A percentile compares a stretch with the other conserved stretches of the same genome.
phyloP scores from a whole-genome alignment of 2,888 invertebrate species.

The Ashinkailepas kermadecensis region DNA sequence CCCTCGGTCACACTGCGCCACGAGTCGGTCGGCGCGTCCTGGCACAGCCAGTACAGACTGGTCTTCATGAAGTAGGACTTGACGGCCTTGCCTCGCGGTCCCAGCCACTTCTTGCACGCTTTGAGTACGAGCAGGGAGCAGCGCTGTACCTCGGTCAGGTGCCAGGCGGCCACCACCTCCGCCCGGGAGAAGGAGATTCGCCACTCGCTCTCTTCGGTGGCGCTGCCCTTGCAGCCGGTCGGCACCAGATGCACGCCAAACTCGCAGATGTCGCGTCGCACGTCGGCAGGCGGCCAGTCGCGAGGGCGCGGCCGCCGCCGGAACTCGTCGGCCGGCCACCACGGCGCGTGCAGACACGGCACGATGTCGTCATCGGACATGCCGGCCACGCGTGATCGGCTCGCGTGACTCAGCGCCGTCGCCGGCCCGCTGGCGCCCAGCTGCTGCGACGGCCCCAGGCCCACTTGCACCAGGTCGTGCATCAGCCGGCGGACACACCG shows the following conservation, averaged over 20 bases:
- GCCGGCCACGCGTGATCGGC: neutral
- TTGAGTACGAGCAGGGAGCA: neutral
- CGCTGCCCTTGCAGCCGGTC: neutral
- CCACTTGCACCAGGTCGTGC: neutral
- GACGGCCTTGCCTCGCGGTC: neutral
- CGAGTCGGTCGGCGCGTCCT: neutral
- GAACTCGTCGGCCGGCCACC: neutral
- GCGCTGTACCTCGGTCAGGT: neutral
- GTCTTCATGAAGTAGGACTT: constrained; percentile 18
- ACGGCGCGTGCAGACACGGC: neutral
- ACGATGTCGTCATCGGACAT: neutral
- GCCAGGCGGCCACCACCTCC: neutral
- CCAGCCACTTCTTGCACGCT: neutral
- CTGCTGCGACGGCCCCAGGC: neutral
- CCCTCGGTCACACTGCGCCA: neutral
- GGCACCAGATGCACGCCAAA: neutral
- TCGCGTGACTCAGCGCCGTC: neutral
- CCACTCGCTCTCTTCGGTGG: neutral
- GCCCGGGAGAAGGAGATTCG: neutral
- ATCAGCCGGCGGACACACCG: neutral
- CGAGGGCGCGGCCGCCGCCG: neutral
- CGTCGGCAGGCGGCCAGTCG: neutral
- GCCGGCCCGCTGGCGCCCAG: neutral
- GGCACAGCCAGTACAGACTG: neutral
- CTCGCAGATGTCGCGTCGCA: neutral